Conservation (phyloP, 1,140 invertebrate genomes). For the Drosophila melanogaster region Release_6_plus_ISO1_MT NT_037436.4:16644501-16645000, state of each 20-base stretch:
- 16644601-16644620: slow-evolving; percentile 11
- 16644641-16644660: slow-evolving; percentile 28
- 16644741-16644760: slow-evolving; percentile 49
- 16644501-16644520: slow-evolving; percentile 36
- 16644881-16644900: slow-evolving; percentile 1
- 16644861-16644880: neutral
- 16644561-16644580: slow-evolving; percentile 41
- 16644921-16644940: neutral
- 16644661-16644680: slow-evolving; percentile 29
- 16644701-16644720: slow-evolving; percentile 28
- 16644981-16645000: too few relatives aligned
- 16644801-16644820: neutral
- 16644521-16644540: slow-evolving; percentile 21
- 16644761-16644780: slow-evolving; percentile 67
- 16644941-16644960: neutral
- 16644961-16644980: neutral
- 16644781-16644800: slow-evolving; percentile 61
- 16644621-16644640: neutral
- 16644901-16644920: neutral
- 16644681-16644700: slow-evolving; percentile 47
- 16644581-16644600: slow-evolving; percentile 33
- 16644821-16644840: slow-evolving; percentile 23
- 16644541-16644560: slow-evolving; percentile 40
- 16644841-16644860: neutral
- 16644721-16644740: slow-evolving; percentile 26